Evolutionary conservation across 2,113 vertebrate genomes (phyloP).

Genomic region (Megaptera novaeangliae): DNA sequence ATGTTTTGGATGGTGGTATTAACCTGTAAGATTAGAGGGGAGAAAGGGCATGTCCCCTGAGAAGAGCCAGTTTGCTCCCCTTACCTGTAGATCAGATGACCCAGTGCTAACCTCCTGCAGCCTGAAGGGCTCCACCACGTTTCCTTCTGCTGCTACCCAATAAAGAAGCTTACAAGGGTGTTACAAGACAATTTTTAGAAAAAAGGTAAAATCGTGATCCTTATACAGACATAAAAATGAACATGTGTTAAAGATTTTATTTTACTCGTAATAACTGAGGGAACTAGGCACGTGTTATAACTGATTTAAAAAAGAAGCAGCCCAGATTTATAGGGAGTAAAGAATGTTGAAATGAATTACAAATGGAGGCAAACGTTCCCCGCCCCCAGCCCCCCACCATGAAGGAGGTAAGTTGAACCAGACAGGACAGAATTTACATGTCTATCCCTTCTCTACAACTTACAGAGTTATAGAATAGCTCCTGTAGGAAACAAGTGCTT

Average conservation of each 20-base stretch:
- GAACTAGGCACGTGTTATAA: background rate
- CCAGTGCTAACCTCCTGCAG: background rate
- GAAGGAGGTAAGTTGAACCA: background rate
- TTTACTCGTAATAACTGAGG: background rate
- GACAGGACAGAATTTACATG: background rate
- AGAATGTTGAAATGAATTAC: slow-evolving; percentile 7
- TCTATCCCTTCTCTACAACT: background rate
- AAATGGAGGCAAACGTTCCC: background rate
- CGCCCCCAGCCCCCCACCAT: too few relatives aligned
- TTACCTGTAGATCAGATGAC: background rate
- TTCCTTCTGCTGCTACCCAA: background rate
- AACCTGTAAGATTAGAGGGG: background rate
- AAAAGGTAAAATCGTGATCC: background rate
- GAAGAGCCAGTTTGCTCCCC: background rate
- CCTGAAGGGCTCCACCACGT: background rate
- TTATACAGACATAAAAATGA: background rate
- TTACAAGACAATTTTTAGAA: background rate
- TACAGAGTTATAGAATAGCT: background rate
- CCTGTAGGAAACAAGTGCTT: background rate
- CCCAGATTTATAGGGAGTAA: background rate
- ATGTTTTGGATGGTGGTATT: background rate
- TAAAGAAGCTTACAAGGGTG: background rate
- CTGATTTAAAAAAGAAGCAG: background rate
- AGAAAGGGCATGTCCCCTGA: background rate
- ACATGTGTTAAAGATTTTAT: slow-evolving; percentile 26